Percentiles rank a stretch among this genome's conserved stretches.
These are phyloP conservation scores for Drosophila nigrodunni DNA, from an alignment of 1,140 invertebrate genomes.

Conservation along the genomic window DNA sequence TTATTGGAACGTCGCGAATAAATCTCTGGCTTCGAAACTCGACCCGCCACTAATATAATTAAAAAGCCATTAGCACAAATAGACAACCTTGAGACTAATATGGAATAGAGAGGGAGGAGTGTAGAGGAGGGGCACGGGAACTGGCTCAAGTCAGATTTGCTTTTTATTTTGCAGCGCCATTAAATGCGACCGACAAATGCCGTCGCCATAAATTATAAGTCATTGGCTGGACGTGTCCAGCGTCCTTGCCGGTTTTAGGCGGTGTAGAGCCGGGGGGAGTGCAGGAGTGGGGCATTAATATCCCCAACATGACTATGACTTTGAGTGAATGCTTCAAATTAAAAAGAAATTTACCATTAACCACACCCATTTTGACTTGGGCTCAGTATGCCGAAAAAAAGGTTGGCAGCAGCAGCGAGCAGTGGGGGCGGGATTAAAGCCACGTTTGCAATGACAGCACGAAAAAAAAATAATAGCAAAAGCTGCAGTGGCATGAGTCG, in stretches of 20 bases:
- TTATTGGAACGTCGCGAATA: slow-evolving; percentile 50
- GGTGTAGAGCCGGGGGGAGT: no score
- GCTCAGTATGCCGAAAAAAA: slow-evolving; percentile 13
- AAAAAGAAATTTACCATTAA: slow-evolving; percentile 84
- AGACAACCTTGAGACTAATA: slow-evolving; percentile 61
- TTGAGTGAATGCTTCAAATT: slow-evolving; percentile 84
- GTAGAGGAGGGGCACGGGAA: neutral
- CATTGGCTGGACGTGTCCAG: slow-evolving; percentile 59
- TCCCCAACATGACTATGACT: slow-evolving; percentile 80
- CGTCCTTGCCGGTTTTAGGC: neutral
- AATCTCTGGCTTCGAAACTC: slow-evolving; percentile 58
- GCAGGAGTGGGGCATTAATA: slow-evolving; percentile 62
- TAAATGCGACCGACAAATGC: slow-evolving; percentile 60
- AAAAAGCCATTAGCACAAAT: slow-evolving; percentile 78
- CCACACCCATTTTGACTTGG: slow-evolving; percentile 61
- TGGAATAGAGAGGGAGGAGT: neutral
- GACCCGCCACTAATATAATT: slow-evolving; percentile 78
- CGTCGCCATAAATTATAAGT: slow-evolving; percentile 83
- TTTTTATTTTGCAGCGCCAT: slow-evolving; percentile 48
- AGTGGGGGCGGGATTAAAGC: slow-evolving; percentile 51
- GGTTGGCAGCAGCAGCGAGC: neutral
- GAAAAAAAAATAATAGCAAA: slow-evolving; percentile 18
- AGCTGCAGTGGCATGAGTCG: no score
- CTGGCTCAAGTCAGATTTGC: slow-evolving; percentile 17
- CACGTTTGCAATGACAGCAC: slow-evolving; percentile 46